Percentiles rank a stretch among this genome's conserved stretches.
Conservation (phyloP, 1,140 invertebrate genomes). For the Chironomus striatipennis region DNA sequence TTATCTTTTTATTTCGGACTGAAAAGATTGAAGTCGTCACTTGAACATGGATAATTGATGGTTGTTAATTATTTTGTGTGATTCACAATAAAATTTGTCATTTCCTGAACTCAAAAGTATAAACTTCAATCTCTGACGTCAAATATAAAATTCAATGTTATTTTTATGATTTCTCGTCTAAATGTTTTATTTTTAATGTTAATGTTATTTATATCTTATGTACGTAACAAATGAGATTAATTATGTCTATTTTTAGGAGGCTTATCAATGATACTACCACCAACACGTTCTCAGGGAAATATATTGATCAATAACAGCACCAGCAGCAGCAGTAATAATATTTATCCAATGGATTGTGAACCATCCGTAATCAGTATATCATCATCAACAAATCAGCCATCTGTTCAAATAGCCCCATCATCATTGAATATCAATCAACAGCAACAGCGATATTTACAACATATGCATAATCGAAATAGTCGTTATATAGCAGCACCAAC, state of each 20-base stretch:
- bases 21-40: too few relatives aligned
- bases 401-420: constrained; percentile 30
- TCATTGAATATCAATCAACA: constrained; percentile 21
- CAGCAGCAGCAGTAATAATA: constrained; percentile 29
- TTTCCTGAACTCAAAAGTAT: background rate
- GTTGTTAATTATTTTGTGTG: background rate
- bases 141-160: background rate
- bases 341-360: constrained; percentile 40
- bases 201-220: too few relatives aligned
- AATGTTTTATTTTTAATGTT: too few relatives aligned
- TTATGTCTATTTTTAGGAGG: background rate
- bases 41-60: background rate
- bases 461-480: background rate
- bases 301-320: constrained; percentile 16
- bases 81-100: background rate
- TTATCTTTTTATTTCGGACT: too few relatives aligned
- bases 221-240: too few relatives aligned
- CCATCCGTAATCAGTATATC: constrained; percentile 27
- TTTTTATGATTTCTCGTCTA: background rate
- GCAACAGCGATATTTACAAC: constrained; percentile 10
- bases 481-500: constrained; percentile 27
- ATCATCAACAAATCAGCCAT: constrained; percentile 19
- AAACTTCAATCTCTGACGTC: background rate
- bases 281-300: constrained; percentile 22
- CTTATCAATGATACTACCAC: background rate